These are phyloP conservation scores for Lucilia sericata DNA, from an alignment of 1,140 invertebrate species.

Conservation along the genomic window DNA sequence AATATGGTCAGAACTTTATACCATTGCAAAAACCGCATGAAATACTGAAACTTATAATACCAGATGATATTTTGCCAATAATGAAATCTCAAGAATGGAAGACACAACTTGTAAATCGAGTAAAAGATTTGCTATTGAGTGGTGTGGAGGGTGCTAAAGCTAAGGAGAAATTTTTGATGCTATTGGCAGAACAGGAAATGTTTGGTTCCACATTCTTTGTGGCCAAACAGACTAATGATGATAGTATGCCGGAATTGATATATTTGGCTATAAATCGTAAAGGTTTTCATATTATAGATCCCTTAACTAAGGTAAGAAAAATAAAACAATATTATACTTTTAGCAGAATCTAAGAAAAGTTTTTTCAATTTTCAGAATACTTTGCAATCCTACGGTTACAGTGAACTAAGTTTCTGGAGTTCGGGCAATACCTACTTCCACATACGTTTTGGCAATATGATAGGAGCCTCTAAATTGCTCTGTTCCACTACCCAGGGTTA, in stretches of 20 bases:
- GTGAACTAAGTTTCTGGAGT: slow-evolving; percentile 91
- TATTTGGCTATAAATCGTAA: slow-evolving; percentile 92
- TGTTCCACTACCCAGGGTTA: slow-evolving; percentile 94
- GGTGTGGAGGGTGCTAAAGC: slow-evolving; percentile 76
- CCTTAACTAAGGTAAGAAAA: slow-evolving; percentile 79
- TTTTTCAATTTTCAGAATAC: slow-evolving; percentile 75
- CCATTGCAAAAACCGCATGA: slow-evolving; percentile 73
- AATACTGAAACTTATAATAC: slow-evolving; percentile 81
- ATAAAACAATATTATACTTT: background rate
- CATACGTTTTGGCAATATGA: slow-evolving; percentile 90
- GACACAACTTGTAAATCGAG: slow-evolving; percentile 72
- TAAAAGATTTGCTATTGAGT: slow-evolving; percentile 72
- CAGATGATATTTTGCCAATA: slow-evolving; percentile 81
- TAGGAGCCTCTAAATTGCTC: slow-evolving; percentile 86
- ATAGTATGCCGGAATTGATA: slow-evolving; percentile 85
- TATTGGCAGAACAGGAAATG: slow-evolving; percentile 82
- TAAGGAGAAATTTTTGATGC: slow-evolving; percentile 85
- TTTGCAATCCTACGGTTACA: slow-evolving; percentile 86
- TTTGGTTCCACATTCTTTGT: slow-evolving; percentile 98
- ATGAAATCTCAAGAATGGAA: slow-evolving; percentile 87
- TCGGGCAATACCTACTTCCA: slow-evolving; percentile 95
- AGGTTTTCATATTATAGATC: slow-evolving; percentile 90
- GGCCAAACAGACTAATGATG: slow-evolving; percentile 89
- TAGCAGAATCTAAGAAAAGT: too few species aligned
- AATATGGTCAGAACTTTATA: slow-evolving; percentile 78